These are phyloP conservation scores for Lampris megalopsis DNA, from an alignment of 2,113 vertebrate species.

Conservation along the genomic window DNA sequence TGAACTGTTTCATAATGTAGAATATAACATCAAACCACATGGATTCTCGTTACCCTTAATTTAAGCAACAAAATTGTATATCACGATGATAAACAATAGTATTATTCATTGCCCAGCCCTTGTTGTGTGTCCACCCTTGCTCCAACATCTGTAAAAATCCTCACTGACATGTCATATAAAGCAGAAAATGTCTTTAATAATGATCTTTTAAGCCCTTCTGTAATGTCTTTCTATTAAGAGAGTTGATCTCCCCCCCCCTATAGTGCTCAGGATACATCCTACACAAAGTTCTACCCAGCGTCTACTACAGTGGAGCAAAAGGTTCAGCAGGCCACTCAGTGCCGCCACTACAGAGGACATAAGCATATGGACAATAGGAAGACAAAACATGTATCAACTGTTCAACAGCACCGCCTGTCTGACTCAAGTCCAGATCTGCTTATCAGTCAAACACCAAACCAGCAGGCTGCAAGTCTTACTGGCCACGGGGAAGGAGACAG, in stretches of 20 bases:
- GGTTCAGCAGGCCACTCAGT: constrained; percentile 26
- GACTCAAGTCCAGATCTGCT: constrained; percentile 16
- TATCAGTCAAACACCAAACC: constrained; percentile 5
- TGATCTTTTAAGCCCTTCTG: not conserved
- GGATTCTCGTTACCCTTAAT: no score
- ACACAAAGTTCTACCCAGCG: constrained; percentile 1
- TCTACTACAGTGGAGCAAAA: constrained; percentile 18
- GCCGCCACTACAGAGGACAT: constrained; percentile 15
- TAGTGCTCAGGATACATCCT: constrained; percentile 53
- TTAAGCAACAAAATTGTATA: no score
- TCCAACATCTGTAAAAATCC: no score
- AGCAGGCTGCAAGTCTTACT: not conserved
- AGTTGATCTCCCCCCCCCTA: not conserved
- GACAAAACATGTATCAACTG: constrained; percentile 28
- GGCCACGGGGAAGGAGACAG: constrained; percentile 77
- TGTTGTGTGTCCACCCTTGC: no score
- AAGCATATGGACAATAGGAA: constrained; percentile 11
- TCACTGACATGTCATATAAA: no score
- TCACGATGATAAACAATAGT: no score
- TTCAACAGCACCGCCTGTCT: constrained; percentile 5
- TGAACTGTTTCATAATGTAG: no score
- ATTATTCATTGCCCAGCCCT: no score
- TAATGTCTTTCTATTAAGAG: not conserved
- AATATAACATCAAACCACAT: no score
- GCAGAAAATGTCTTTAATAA: no score